Evolutionary conservation across 2,113 vertebrate genomes (phyloP).

Genomic region (Neomonachus schauinslandi): DNA sequence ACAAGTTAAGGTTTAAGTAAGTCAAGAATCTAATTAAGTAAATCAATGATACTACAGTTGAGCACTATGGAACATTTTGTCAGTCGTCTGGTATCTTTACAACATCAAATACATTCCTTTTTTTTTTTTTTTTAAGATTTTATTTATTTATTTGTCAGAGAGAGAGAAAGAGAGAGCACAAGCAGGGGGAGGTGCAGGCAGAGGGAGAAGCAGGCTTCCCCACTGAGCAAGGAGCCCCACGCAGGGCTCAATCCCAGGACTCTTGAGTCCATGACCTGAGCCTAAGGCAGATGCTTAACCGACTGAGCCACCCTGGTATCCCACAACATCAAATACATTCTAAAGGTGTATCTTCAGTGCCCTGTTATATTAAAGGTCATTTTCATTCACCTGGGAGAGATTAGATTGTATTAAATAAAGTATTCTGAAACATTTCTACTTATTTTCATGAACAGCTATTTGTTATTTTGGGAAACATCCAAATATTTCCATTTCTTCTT

Average conservation of each 20-base stretch:
- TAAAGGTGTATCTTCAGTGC: not conserved
- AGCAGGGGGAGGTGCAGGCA: not conserved
- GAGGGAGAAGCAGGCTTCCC: not conserved
- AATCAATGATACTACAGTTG: not conserved
- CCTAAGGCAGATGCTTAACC: not conserved
- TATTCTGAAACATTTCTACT: not conserved
- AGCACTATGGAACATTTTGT: not conserved
- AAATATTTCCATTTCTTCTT: slow-evolving; percentile 6
- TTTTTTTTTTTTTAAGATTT: not conserved
- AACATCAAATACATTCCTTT: not conserved
- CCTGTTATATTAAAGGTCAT: not conserved
- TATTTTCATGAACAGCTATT: not conserved
- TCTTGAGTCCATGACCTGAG: not conserved
- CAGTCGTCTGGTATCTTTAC: not conserved
- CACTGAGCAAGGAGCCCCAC: not conserved
- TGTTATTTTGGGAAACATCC: not conserved
- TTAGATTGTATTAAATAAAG: not conserved
- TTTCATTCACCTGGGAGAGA: not conserved
- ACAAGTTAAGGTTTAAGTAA: not conserved
- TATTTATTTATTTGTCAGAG: not conserved
- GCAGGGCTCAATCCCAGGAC: not conserved
- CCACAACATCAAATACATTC: not conserved
- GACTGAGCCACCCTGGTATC: not conserved
- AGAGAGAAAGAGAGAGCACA: not conserved
- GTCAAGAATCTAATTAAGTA: slow-evolving; percentile 1